phyloP scores from a whole-genome alignment of 1,140 invertebrate species.

The Aethina tumida region DNA sequence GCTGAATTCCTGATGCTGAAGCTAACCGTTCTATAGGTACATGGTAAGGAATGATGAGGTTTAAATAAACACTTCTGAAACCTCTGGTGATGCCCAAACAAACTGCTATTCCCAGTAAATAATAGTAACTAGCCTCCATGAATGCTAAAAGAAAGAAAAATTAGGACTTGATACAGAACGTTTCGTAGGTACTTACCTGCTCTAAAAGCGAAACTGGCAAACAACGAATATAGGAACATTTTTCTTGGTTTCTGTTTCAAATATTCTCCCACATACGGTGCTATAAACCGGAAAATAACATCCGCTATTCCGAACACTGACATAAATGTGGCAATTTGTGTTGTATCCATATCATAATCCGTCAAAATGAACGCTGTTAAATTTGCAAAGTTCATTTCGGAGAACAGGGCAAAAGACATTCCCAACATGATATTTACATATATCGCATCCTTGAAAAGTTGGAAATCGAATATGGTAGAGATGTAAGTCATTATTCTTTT shows the following conservation, averaged over 20 bases:
- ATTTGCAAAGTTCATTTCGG: slow-evolving; percentile 59
- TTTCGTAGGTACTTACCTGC: slow-evolving; percentile 26
- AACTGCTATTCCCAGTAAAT: slow-evolving; percentile 35
- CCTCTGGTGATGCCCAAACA: slow-evolving; percentile 54
- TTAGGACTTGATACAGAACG: not conserved
- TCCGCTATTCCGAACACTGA: slow-evolving; percentile 49
- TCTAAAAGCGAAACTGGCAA: slow-evolving; percentile 28
- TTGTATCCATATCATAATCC: slow-evolving; percentile 46
- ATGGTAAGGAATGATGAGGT: slow-evolving; percentile 51
- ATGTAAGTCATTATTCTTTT: no score
- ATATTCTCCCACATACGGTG: slow-evolving; percentile 47
- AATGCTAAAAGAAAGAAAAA: slow-evolving; percentile 2
- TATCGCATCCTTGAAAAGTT: slow-evolving; percentile 51
- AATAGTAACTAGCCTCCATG: slow-evolving; percentile 4
- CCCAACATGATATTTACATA: slow-evolving; percentile 59
- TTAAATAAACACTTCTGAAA: slow-evolving; percentile 54
- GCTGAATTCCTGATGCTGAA: slow-evolving; percentile 50
- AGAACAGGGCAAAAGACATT: slow-evolving; percentile 54
- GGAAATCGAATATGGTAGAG: slow-evolving; percentile 55
- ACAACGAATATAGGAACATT: slow-evolving; percentile 34
- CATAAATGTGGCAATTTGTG: slow-evolving; percentile 49
- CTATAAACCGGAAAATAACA: slow-evolving; percentile 46
- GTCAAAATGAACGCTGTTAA: slow-evolving; percentile 56
- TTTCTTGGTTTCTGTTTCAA: slow-evolving; percentile 30
- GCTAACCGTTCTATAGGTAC: slow-evolving; percentile 52